Evolutionary conservation across 2,888 invertebrate genomes (phyloP), one percentile per base, ranked within the genome.

Genomic region (Antheraea yamamai): DNA sequence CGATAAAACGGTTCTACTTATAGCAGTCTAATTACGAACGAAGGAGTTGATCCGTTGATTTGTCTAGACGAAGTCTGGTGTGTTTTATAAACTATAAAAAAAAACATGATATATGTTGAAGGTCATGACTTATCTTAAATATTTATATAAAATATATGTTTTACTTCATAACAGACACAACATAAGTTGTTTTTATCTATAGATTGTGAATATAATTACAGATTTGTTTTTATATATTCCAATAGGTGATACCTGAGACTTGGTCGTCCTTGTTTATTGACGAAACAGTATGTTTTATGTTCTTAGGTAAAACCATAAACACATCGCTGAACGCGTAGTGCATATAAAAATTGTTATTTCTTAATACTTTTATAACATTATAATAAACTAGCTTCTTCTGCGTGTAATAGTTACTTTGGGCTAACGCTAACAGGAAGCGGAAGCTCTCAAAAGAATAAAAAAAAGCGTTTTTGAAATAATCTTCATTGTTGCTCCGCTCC

Each of bases 11-110:
- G 14, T 18, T 61, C 23, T 70, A 66, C 30, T 39, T 76, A 75
- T 76, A 77, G 73, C 76, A 68, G 75, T 78, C 75, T 81, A 82
- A 81, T 82, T 82, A 79, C 71, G 74, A 70, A 75, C 72, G 74
- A 74, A 73, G 78, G 73, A 76, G 73, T 80, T 77, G 74, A 76
- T 79, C 64, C 75, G 76, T 78, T 79, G 73, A 79, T 80, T 73
- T 80, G 83, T 84, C 85, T 86, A 84, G 86, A 84, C 83, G 72
- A 51, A 51, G 74, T 74, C 75, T 78, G 85, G 84, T 84, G 72
- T 55, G 70, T 74, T 12, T 64, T 1, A 52, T 55, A 55, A 74
- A 74, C 0, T 10, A 23, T 16, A 52, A 52, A 52, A 64, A 68
- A 58, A 61, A 51, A 30, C 51, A 61, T 74, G 76, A 52, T 66